A percentile compares a stretch with the other conserved stretches of the same genome.
These are phyloP conservation scores for Aegithalos caudatus DNA, from an alignment of 2,113 vertebrate species.

Conservation along the genomic window DNA sequence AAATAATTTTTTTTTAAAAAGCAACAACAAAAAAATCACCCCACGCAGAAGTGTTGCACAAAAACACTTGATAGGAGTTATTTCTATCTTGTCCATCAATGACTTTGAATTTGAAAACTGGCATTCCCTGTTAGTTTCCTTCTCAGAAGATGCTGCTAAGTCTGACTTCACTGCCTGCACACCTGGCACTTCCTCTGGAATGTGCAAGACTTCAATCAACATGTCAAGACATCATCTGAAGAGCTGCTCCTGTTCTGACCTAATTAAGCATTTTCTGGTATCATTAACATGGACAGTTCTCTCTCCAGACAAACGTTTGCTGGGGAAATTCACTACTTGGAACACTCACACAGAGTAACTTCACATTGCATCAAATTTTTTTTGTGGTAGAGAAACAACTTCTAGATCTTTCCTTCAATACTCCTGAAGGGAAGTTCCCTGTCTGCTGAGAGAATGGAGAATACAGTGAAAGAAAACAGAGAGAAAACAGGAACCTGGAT, in stretches of 20 bases:
- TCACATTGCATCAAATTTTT: not conserved
- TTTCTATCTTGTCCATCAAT: not conserved
- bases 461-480: not conserved
- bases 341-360: not conserved
- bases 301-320: not conserved
- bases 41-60: not conserved
- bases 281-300: not conserved
- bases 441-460: not conserved
- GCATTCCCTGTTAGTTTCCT: not conserved
- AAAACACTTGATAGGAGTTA: not conserved
- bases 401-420: not conserved
- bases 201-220: not conserved
- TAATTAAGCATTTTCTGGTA: slow-evolving; percentile 1
- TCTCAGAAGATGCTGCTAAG: not conserved
- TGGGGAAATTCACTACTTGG: not conserved
- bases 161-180: not conserved
- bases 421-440: not conserved
- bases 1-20: not conserved
- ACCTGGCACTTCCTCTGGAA: slow-evolving; percentile 36
- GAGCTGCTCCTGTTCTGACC: not conserved
- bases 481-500: not conserved
- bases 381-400: not conserved
- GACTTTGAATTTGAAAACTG: not conserved
- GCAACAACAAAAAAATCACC: not conserved
- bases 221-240: not conserved